Conservation (phyloP, 2,888 invertebrate genomes). For the Malachius bipustulatus region DNA sequence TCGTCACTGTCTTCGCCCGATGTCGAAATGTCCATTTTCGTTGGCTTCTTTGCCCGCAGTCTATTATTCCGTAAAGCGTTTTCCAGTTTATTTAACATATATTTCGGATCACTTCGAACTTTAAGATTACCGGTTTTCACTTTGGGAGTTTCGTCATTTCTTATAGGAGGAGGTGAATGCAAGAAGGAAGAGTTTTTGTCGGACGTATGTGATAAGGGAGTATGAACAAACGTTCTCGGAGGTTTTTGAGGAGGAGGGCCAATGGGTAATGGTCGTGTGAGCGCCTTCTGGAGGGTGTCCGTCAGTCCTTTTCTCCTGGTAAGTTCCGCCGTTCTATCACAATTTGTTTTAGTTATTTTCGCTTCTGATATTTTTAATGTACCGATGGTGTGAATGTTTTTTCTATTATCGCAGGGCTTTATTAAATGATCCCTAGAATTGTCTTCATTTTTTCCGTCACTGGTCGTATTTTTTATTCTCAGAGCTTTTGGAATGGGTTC, state of each 20-base stretch:
- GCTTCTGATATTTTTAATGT: conserved; percentile 25
- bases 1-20: conserved; percentile 34
- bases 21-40: conserved; percentile 23
- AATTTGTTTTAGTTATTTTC: conserved; percentile 10
- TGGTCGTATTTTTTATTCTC: conserved; percentile 20
- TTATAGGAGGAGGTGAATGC: no score
- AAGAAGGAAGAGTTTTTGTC: conserved; percentile 23
- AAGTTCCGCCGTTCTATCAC: not conserved
- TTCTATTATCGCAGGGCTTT: conserved; percentile 7
- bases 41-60: conserved; percentile 24
- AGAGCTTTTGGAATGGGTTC: conserved; percentile 32
- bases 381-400: conserved; percentile 23
- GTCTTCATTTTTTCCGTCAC: not conserved
- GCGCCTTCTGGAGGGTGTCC: conserved; percentile 51
- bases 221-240: conserved; percentile 49
- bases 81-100: conserved; percentile 54
- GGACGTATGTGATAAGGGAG: not conserved
- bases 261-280: conserved; percentile 53
- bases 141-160: conserved; percentile 18
- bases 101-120: conserved; percentile 41
- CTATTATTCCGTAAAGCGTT: conserved; percentile 44
- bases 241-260: conserved; percentile 69
- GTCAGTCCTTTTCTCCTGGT: conserved; percentile 27
- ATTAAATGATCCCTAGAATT: conserved; percentile 10
- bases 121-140: conserved; percentile 15